Conservation (phyloP, 2,888 invertebrate genomes). For the Petrolisthes cinctipes region DNA sequence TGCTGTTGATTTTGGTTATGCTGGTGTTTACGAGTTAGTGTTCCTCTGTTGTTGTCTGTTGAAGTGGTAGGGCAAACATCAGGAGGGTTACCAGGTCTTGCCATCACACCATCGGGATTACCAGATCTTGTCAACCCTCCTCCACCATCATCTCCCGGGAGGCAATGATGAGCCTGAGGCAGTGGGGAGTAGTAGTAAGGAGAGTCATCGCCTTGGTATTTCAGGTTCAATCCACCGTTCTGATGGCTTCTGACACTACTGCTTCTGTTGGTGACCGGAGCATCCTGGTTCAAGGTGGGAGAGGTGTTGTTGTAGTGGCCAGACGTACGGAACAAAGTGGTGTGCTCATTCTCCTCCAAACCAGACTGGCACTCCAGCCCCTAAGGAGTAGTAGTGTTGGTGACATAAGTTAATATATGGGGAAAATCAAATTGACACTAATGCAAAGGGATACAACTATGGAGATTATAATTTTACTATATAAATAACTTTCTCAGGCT, state of each 20-base stretch:
- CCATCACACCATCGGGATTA: slow-evolving; percentile 36
- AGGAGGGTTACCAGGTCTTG: slow-evolving; percentile 34
- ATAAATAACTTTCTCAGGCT: too few species aligned
- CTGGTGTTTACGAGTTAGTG: slow-evolving; percentile 14
- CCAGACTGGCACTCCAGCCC: slow-evolving; percentile 28
- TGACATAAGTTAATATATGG: not conserved
- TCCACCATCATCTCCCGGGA: not conserved
- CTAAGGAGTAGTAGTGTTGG: not conserved
- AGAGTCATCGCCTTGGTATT: slow-evolving; percentile 26
- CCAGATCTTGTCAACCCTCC: slow-evolving; percentile 6
- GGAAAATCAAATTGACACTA: too few species aligned
- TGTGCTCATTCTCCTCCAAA: slow-evolving; percentile 34
- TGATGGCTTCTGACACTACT: slow-evolving; percentile 25
- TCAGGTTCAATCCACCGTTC: slow-evolving; percentile 43
- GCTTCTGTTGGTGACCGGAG: slow-evolving; percentile 4
- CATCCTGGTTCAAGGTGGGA: not conserved
- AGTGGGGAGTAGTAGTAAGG: slow-evolving; percentile 47
- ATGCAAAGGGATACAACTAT: too few species aligned
- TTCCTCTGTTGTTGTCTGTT: not conserved
- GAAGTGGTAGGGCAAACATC: slow-evolving; percentile 50
- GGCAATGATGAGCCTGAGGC: slow-evolving; percentile 23
- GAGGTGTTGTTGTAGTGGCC: not conserved
- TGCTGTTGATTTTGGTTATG: slow-evolving; percentile 33
- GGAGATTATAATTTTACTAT: too few species aligned
- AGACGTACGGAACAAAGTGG: slow-evolving; percentile 19